Base-by-base conservation (phyloP, 1,140 invertebrate species). In the Thaumetopoea pityocampa region DNA sequence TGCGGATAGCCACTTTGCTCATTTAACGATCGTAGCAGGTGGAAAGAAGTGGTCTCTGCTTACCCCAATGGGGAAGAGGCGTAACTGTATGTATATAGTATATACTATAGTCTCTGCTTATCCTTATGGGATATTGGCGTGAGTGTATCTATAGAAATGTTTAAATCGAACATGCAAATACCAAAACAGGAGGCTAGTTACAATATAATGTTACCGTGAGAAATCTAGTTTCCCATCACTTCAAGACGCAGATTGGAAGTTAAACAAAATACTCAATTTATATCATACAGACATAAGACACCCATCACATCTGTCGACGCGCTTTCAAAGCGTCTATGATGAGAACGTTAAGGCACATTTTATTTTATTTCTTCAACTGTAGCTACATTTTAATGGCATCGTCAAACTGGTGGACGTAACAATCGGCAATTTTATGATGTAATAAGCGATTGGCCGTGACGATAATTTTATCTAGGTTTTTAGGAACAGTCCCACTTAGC, bases 361-460 rank as follows among this genome's bases (percentile, higher is more conserved):
- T 41, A 9, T 18, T 11, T 5, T 24, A 11, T 6, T n/a, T 11
- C n/a, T n/a, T 17, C 10, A 17, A 22, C 17, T 20, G 24, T 32
- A 20, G 15, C 8, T 12, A 12, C 18, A 30, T 17, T 1, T 18
- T 6, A 24, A 32, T 10, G 23, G 28, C 23, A 17, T 10, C 5
- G 3, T 5, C 0, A 4, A 5, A 14, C 11, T 18, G 33, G 37
- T 41, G 2, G 11, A 9, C 12, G 18, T 30, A 41, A 41, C 37
- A 41, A 41, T 41, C 28, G 36, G 24, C 27, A 40, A 41, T 32
- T 41, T 30, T 20, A 41, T 41, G 27, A 41, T 41, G 37, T 32
- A 41, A n/a, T n/a, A n/a, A 41, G 12, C 37, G 10, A 38, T 38
- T 9, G 27, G 28, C 16, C 28, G 17, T 32, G 30, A 30, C 18